Conservation (phyloP, 2,888 invertebrate species). For the Lithophane semibrunnea region DNA sequence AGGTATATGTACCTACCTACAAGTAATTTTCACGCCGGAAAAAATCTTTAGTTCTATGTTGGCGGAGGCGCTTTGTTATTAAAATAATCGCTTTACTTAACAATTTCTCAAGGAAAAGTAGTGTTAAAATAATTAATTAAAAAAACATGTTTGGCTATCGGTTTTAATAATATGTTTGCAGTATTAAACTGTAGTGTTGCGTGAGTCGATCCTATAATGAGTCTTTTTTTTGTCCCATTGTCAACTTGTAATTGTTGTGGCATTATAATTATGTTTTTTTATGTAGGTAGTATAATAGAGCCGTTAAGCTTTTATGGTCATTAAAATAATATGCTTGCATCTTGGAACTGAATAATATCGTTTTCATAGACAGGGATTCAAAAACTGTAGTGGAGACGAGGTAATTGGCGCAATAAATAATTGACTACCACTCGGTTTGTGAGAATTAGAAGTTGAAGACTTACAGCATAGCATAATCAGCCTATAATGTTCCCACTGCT, state of each 20-base stretch:
- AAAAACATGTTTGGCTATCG: neutral
- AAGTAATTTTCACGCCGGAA: neutral
- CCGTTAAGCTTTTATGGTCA: constrained; percentile 23
- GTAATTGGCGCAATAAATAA: neutral
- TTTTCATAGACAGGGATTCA: neutral
- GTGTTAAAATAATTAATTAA: neutral
- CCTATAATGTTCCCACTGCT: neutral
- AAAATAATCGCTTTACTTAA: neutral
- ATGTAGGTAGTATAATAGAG: constrained; percentile 8
- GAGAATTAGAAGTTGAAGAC: neutral
- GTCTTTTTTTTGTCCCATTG: constrained; percentile 55
- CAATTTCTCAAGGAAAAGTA: neutral
- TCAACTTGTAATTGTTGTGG: constrained; percentile 53
- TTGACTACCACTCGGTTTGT: neutral
- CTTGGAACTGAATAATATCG: constrained; percentile 9
- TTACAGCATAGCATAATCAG: neutral
- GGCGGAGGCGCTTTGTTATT: neutral
- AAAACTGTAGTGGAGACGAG: neutral
- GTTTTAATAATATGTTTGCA: constrained; percentile 45
- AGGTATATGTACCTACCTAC: neutral
- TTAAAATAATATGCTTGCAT: constrained; percentile 24
- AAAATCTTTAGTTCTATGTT: too few species aligned
- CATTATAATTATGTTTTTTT: constrained; percentile 49
- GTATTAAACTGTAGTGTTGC: constrained; percentile 32
- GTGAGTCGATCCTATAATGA: constrained; percentile 31